Percentiles rank a stretch among this genome's conserved stretches.
These are phyloP conservation scores for Tetanocera ferruginea DNA, from an alignment of 2,888 invertebrate species.

Conservation along the genomic window DNA sequence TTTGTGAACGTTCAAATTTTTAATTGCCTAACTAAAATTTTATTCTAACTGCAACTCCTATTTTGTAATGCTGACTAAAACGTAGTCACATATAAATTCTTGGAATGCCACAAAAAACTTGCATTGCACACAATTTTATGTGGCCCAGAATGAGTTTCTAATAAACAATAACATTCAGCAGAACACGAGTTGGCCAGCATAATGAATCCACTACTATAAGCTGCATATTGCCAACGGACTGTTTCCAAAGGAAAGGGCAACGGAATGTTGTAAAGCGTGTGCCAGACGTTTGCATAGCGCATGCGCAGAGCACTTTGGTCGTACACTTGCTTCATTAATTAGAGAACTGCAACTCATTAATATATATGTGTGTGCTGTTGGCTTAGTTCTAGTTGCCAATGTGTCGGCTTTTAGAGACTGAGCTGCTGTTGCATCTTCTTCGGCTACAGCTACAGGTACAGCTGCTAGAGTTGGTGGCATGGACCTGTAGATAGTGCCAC, in stretches of 20 bases:
- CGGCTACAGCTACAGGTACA: neutral
- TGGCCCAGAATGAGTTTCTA: slow-evolving; percentile 7
- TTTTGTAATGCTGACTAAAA: neutral
- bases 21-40: neutral
- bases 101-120: slow-evolving; percentile 16
- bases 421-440: neutral
- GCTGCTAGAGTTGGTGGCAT: neutral
- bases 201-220: neutral
- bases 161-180: slow-evolving; percentile 19
- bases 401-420: neutral
- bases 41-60: neutral
- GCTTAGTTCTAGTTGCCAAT: neutral
- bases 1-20: neutral
- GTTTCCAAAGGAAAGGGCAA: neutral
- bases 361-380: neutral
- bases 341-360: slow-evolving; percentile 37
- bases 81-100: neutral
- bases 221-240: neutral
- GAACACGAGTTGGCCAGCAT: slow-evolving; percentile 18
- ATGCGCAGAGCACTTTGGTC: slow-evolving; percentile 15
- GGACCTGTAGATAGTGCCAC: slow-evolving; percentile 6
- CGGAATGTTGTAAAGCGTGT: slow-evolving; percentile 2
- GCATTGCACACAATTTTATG: slow-evolving; percentile 13
- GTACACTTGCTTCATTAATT: slow-evolving; percentile 29
- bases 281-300: slow-evolving; percentile 12